These are phyloP conservation scores for Prochilodus magdalenae DNA, from an alignment of 2,113 vertebrate genomes.

Conservation along the genomic window DNA sequence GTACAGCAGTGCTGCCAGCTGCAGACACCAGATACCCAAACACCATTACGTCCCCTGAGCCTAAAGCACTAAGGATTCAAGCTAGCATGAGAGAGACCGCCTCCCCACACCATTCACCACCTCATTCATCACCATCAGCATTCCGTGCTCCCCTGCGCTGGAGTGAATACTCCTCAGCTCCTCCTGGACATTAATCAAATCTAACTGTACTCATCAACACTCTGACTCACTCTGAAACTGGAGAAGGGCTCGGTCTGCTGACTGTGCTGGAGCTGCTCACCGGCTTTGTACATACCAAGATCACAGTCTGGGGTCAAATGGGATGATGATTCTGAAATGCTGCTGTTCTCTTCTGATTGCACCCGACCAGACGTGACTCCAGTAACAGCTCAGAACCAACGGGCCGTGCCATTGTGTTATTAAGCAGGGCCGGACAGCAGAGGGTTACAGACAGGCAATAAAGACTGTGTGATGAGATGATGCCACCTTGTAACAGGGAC, in stretches of 20 bases:
- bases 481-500: no score
- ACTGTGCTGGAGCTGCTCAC: neutral
- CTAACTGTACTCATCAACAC: neutral
- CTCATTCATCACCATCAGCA: neutral
- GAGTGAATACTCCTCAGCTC: constrained; percentile 2
- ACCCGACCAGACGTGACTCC: no score
- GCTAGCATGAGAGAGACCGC: neutral
- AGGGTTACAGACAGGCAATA: no score
- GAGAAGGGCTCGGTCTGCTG: neutral
- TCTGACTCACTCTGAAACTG: constrained; percentile 6
- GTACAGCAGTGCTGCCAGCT: neutral
- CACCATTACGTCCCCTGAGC: neutral
- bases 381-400: no score
- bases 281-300: no score
- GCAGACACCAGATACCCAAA: constrained; percentile 11
- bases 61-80: neutral
- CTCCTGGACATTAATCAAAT: neutral
- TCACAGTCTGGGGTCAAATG: no score
- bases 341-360: no score
- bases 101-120: neutral
- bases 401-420: no score
- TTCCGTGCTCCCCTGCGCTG: no score
- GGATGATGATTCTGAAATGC: no score
- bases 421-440: no score
- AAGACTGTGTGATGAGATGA: no score